Percentiles rank a stretch among this genome's conserved stretches.
Conservation (phyloP, 2,113 vertebrate genomes). For the Strix aluco region DNA sequence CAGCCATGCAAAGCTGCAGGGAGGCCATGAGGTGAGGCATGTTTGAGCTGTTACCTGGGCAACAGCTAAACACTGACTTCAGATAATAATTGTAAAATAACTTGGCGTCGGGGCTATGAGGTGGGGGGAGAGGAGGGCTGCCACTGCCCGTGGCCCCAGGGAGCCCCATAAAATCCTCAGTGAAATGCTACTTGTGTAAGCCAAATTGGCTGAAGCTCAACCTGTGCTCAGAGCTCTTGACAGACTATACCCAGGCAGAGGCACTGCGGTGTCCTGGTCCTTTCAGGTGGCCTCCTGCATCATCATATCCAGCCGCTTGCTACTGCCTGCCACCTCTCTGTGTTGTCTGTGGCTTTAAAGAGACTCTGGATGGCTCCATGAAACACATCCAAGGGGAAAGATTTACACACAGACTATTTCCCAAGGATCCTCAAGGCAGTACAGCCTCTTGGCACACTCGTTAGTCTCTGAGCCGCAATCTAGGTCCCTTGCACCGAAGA, state of each 20-base stretch:
- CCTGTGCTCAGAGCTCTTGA: background rate
- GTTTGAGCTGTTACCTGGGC: conserved; percentile 63
- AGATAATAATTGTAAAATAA: conserved; percentile 6
- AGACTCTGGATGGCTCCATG: background rate
- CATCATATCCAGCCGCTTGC: background rate
- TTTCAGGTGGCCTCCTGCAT: background rate
- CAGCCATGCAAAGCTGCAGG: background rate
- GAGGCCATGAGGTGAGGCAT: conserved; percentile 51
- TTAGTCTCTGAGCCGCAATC: background rate
- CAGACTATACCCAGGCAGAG: background rate
- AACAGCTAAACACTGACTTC: conserved; percentile 64
- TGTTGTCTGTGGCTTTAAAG: background rate
- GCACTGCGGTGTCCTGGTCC: background rate
- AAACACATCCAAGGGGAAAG: background rate
- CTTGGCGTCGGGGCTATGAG: background rate
- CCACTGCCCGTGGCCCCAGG: background rate
- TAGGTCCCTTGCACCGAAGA: background rate
- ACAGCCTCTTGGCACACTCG: background rate
- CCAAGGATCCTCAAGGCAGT: background rate
- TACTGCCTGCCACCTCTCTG: background rate
- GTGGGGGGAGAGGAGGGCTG: background rate
- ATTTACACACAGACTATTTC: background rate
- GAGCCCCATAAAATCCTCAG: background rate
- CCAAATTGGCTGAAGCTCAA: background rate
- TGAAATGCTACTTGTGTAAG: background rate